These are phyloP conservation scores for Drosophila sproati DNA, from an alignment of 1,140 invertebrate species.

Conservation along the genomic window DNA sequence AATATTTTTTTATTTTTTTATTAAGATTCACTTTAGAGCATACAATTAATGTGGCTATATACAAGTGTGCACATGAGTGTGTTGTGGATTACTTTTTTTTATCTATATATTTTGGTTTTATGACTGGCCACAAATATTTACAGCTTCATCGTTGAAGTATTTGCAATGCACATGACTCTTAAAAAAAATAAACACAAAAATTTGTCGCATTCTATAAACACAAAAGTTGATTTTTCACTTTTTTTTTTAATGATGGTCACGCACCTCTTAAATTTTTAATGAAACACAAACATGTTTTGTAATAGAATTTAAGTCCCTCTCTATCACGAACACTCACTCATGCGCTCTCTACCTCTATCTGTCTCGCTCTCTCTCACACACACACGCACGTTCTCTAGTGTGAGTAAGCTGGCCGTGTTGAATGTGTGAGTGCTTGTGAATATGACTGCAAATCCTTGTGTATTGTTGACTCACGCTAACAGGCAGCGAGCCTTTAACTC, in stretches of 20 bases:
- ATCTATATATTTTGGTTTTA: slow-evolving; percentile 8
- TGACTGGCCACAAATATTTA: slow-evolving; percentile 46
- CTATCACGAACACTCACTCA: slow-evolving; percentile 12
- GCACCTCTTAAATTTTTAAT: slow-evolving; percentile 73
- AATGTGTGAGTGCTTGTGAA: slow-evolving; percentile 33
- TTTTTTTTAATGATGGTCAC: slow-evolving; percentile 18
- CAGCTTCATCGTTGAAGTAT: slow-evolving; percentile 57
- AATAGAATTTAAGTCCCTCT: slow-evolving; percentile 57
- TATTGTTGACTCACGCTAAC: slow-evolving; percentile 45
- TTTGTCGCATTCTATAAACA: slow-evolving; percentile 75
- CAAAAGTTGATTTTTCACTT: slow-evolving; percentile 41
- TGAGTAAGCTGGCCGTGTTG: slow-evolving; percentile 18
- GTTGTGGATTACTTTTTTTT: no score
- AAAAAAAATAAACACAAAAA: slow-evolving; percentile 32
- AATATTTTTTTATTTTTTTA: neutral
- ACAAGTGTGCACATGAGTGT: neutral
- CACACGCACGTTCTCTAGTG: neutral
- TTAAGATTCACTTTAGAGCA: no score
- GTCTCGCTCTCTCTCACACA: neutral
- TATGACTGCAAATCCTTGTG: slow-evolving; percentile 38
- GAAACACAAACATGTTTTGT: slow-evolving; percentile 79
- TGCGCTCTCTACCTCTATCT: neutral
- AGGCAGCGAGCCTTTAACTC: slow-evolving; percentile 49
- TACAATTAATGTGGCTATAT: neutral
- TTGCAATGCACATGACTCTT: slow-evolving; percentile 47